Base-by-base conservation (phyloP, 2,888 invertebrate genomes). In the Caenorhabditis drosophilae region DNA sequence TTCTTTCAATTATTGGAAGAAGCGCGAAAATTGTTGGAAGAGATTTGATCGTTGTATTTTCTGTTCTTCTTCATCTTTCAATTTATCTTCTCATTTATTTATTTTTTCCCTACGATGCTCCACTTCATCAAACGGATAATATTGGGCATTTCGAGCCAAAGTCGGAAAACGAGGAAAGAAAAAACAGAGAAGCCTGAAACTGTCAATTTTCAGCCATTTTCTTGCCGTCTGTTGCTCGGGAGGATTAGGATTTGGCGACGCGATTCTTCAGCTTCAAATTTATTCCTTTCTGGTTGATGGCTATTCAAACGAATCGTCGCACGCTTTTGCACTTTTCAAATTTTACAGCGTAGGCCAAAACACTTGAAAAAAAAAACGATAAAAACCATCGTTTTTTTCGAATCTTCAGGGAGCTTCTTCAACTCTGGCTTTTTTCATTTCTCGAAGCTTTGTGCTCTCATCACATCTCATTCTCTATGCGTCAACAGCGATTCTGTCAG, bases 271-370 rank as follows among this genome's bases (percentile, higher is more conserved):
- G 23, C 59, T 59, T 9, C 64, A 64, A 52, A 54, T 59, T 16
- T 64, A 59, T 48, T 36, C 55, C 3, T 64, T 38, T 36, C 38
- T 64, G 1, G 49, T 49, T 27, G 64, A 64, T 35, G 64, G 59
- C 9, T 64, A 64, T 26, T 59, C 64, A 0, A 27, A 55, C 15
- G 51, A 64, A 18, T 55, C 55, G 0, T 59, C 64, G 9, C 59
- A 59, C 25, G 64, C 64, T 11, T 64, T 64, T 35, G 64, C 64
- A 4, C 38, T 64, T 2, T 64, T 64, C 45, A 64, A 64, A 16
- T 64, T 64, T 42, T 64, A 64, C 27, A 64, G 64, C 59, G 64
- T 64, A 41, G 36, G 54, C 31, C n/a, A 15, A 2, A 18, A 31
- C 12, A 12, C 31, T n/a, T n/a, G 31, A 31, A 31, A 6, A 6